Percentiles rank a stretch among this genome's conserved stretches.
Conservation (phyloP, 2,113 vertebrate genomes). For the Clinocottus analis region DNA sequence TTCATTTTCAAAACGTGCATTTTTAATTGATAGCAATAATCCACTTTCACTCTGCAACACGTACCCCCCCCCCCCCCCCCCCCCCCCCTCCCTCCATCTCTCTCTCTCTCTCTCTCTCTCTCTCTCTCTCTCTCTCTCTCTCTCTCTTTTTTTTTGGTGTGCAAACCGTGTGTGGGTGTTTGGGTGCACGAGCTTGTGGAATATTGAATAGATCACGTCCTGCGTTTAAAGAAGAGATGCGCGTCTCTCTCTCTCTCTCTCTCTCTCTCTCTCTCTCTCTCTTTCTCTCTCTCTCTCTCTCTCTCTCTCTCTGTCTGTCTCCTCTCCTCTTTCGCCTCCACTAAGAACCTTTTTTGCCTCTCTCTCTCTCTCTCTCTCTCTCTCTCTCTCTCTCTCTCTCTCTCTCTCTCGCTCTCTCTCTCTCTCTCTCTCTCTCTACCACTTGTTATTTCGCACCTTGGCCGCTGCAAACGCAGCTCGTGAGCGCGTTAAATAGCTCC, state of each 20-base stretch:
- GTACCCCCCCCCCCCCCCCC: too few species aligned
- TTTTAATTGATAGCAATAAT: constrained; percentile 45
- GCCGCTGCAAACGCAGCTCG: constrained; percentile 36
- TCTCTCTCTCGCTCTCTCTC: background rate
- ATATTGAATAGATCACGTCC: constrained; percentile 34
- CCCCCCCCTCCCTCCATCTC: background rate
- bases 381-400: background rate
- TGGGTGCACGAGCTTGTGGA: constrained; percentile 4
- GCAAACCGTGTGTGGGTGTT: background rate
- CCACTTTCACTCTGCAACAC: constrained; percentile 11
- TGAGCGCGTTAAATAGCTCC: constrained; percentile 19
- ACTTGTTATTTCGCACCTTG: constrained; percentile 62
- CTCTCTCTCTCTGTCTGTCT: too few species aligned
- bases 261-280: constrained; percentile 46
- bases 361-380: background rate
- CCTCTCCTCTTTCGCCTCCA: constrained; percentile 77
- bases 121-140: too few species aligned
- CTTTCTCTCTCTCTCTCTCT: constrained; percentile 25
- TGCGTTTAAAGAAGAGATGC: constrained; percentile 46
- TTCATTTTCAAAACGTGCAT: constrained; percentile 35
- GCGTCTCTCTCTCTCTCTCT: constrained; percentile 24
- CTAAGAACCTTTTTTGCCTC: constrained; percentile 54
- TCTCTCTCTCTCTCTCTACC: background rate
- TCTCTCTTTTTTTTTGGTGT: too few species aligned
- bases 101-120: too few species aligned